Conservation (phyloP, 2,113 vertebrate genomes). For the Calypte anna region DNA sequence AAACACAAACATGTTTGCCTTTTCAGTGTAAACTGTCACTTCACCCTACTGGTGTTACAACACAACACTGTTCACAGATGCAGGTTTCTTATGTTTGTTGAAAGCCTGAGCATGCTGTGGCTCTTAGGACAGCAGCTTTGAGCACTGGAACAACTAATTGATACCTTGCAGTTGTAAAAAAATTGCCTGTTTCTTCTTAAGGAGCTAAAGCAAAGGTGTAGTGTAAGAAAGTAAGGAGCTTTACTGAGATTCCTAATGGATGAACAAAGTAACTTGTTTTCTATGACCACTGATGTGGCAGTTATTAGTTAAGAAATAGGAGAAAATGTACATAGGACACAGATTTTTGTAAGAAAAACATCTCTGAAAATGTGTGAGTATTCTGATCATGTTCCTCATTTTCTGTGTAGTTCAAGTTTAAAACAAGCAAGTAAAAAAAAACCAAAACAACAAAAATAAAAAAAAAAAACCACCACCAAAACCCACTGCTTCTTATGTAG, state of each 20-base stretch:
- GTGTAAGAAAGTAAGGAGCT: neutral
- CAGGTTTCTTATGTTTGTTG: neutral
- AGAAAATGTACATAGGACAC: neutral
- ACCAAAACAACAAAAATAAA: no score
- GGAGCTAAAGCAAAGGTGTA: neutral
- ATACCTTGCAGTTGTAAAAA: neutral
- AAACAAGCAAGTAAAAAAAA: neutral
- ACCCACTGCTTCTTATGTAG: neutral
- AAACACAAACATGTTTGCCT: neutral
- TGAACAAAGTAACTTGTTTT: neutral
- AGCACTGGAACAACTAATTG: neutral
- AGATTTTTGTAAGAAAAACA: neutral
- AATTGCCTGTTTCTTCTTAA: neutral
- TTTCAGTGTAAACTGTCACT: neutral
- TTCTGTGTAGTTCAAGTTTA: neutral
- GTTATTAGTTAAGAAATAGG: neutral
- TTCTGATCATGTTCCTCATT: neutral
- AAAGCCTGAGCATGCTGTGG: neutral
- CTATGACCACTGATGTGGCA: neutral
- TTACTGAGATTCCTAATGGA: neutral
- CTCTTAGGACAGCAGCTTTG: neutral
- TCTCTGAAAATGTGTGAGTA: neutral
- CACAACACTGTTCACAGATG: accelerated
- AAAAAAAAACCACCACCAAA: neutral
- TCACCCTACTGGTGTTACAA: neutral